Conservation (phyloP, 2,113 vertebrate species). For the Chelonoidis abingdonii region DNA sequence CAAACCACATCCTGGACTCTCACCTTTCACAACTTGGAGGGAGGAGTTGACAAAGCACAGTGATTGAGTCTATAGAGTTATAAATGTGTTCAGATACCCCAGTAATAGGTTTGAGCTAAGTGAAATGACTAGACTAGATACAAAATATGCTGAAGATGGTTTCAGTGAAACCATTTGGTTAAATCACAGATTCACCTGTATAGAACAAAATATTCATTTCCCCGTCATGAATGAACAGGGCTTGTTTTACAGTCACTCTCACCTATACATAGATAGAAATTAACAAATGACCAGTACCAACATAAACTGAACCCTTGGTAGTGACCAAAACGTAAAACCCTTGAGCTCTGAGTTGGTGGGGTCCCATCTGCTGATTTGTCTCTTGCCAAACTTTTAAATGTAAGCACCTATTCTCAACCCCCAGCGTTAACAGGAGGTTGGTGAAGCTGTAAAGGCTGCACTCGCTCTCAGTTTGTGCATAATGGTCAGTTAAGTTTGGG, state of each 20-base stretch:
- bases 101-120: conserved; percentile 13
- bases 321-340: neutral
- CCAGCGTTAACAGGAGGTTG: rapidly evolving
- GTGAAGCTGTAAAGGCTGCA: neutral
- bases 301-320: conserved; percentile 12
- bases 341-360: too few relatives aligned
- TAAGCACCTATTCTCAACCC: neutral
- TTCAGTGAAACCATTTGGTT: conserved; percentile 4
- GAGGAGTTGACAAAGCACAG: neutral
- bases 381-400: neutral
- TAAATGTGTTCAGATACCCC: neutral
- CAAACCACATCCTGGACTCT: neutral
- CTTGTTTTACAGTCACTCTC: conserved; percentile 41
- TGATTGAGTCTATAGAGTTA: conserved; percentile 4
- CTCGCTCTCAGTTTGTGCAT: rapidly evolving
- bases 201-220: conserved; percentile 55
- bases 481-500: neutral
- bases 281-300: neutral
- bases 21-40: neutral
- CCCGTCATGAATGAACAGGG: conserved; percentile 10
- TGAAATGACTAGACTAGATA: neutral
- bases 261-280: neutral
- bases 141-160: conserved; percentile 5
- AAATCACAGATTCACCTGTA: conserved; percentile 5
- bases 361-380: neutral